phyloP scores from a whole-genome alignment of 2,888 invertebrate genomes.

The Calameuta idolon region DNA sequence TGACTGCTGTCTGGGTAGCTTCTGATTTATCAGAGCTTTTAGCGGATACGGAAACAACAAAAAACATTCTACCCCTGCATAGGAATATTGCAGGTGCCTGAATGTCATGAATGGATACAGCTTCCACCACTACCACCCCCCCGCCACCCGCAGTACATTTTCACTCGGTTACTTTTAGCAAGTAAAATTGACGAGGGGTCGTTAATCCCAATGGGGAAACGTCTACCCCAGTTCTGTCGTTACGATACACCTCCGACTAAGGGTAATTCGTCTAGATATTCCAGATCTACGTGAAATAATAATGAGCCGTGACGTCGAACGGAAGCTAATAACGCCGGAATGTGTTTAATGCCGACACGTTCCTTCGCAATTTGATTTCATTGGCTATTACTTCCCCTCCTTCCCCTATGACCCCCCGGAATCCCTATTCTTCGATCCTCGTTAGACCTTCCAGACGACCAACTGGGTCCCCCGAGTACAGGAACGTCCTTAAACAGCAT shows the following conservation, averaged over 20 bases:
- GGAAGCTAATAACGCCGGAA: constrained; percentile 56
- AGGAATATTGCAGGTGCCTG: constrained; percentile 2
- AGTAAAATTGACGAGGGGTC: neutral
- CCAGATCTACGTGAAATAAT: neutral
- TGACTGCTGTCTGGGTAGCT: constrained; percentile 53
- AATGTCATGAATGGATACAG: neutral
- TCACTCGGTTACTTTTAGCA: neutral
- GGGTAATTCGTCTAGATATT: neutral
- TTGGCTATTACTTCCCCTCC: neutral
- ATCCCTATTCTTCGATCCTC: neutral
- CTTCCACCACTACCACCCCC: too few relatives aligned
- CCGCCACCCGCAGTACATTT: neutral
- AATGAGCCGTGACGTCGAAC: neutral
- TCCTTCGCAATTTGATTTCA: neutral
- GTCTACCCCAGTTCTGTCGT: neutral
- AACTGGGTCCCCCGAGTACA: neutral
- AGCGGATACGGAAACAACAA: constrained; percentile 45
- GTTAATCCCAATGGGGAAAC: neutral
- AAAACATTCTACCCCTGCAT: constrained; percentile 46
- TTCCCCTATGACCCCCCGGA: neutral
- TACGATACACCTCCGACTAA: neutral
- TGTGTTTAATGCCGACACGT: constrained; percentile 50
- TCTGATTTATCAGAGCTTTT: constrained; percentile 67
- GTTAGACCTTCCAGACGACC: neutral
- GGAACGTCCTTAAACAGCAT: constrained; percentile 56